A percentile compares a stretch with the other conserved stretches of the same genome.
Evolutionary conservation across 2,797 vertebrate species (phyloP).

Genomic region (Otolemur crassicaudatus): DNA sequence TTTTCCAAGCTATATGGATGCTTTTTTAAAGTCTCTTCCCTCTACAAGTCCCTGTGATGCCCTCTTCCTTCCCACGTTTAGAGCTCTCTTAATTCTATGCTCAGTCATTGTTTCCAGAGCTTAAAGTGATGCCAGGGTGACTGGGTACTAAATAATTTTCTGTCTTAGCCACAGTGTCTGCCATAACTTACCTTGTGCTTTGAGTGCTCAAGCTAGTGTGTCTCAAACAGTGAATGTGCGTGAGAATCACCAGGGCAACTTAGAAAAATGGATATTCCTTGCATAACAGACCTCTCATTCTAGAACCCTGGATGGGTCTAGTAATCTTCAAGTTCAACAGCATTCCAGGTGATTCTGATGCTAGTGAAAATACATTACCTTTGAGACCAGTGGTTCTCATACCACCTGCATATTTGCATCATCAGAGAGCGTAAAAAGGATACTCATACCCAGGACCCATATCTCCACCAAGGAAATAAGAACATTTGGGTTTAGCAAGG

Average conservation of each 20-base stretch:
- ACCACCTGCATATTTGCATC: neutral
- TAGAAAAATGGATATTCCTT: neutral
- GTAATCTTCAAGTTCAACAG: neutral
- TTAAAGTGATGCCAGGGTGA: neutral
- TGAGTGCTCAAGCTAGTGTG: neutral
- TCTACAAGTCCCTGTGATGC: neutral
- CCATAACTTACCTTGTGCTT: neutral
- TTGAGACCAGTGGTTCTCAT: neutral
- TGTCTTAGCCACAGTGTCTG: neutral
- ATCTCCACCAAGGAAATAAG: neutral
- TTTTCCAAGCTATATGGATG: neutral
- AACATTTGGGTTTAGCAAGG: neutral
- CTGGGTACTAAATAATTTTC: neutral
- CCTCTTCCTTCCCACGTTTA: neutral
- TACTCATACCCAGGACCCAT: neutral
- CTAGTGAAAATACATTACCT: neutral
- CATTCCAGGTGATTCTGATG: neutral
- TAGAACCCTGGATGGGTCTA: neutral
- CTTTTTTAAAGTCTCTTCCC: neutral
- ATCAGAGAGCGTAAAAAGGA: neutral
- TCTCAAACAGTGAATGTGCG: neutral
- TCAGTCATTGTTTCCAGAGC: neutral
- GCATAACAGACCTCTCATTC: neutral
- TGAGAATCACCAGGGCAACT: neutral
- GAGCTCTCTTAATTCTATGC: neutral